phyloP scores from a whole-genome alignment of 2,888 invertebrate genomes.

The Brachypalpus laphriformis region DNA sequence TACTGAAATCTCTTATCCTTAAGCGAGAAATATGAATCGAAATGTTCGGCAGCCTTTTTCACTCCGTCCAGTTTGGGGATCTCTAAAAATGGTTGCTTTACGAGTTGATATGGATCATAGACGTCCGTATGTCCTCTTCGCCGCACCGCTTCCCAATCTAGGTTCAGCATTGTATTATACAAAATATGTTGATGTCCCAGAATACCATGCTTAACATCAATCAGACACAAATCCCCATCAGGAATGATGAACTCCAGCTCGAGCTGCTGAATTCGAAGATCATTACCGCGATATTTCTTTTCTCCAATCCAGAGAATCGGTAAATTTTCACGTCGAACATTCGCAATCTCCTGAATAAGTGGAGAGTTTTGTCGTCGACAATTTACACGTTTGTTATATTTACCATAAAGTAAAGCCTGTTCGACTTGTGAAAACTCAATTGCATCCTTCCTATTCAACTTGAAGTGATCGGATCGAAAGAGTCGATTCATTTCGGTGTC shows the following conservation, averaged over 20 bases:
- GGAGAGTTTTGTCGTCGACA: constrained; percentile 80
- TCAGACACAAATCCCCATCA: constrained; percentile 78
- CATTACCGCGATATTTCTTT: constrained; percentile 80
- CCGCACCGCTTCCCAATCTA: constrained; percentile 78
- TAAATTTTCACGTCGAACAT: constrained; percentile 76
- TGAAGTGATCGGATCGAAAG: constrained; percentile 81
- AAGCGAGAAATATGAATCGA: constrained; percentile 77
- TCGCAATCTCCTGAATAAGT: constrained; percentile 79
- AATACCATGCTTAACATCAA: constrained; percentile 80
- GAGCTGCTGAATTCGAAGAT: constrained; percentile 78
- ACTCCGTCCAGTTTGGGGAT: constrained; percentile 76
- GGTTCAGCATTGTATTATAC: constrained; percentile 79
- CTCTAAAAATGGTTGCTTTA: constrained; percentile 77
- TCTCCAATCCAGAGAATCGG: constrained; percentile 81
- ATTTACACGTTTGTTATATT: constrained; percentile 78
- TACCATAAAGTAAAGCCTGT: constrained; percentile 78
- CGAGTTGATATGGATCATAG: constrained; percentile 80
- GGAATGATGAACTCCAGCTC: constrained; percentile 81
- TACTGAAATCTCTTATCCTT: constrained; percentile 76
- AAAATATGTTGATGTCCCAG: constrained; percentile 79
- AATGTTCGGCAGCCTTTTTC: constrained; percentile 75
- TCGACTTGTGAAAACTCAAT: constrained; percentile 77
- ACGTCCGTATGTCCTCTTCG: constrained; percentile 76
- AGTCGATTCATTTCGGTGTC: constrained; percentile 81
- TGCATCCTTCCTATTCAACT: constrained; percentile 75